phyloP scores from a whole-genome alignment of 1,140 invertebrate species.

The Temnothorax nylanderi region DNA sequence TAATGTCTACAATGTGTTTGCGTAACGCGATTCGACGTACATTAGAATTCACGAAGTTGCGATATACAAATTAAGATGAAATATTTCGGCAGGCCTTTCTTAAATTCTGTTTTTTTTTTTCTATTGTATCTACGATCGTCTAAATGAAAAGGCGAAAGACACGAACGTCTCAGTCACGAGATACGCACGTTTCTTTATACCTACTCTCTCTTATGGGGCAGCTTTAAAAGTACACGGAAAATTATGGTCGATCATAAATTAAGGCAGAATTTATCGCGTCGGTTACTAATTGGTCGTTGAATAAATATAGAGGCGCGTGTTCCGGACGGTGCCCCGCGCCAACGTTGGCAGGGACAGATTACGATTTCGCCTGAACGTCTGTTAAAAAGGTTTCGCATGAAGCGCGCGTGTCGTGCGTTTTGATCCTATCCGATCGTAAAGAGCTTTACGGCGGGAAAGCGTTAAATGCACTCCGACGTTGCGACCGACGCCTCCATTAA shows the following conservation, averaged over 20 bases:
- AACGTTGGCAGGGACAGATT: constrained; percentile 63
- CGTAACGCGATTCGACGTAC: not conserved
- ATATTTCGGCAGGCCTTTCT: not conserved
- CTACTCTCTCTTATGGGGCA: not conserved
- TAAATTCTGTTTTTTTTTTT: not conserved
- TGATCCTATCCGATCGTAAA: constrained; percentile 61
- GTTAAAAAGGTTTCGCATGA: constrained; percentile 34
- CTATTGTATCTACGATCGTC: not conserved
- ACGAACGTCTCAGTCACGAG: not conserved
- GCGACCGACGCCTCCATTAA: constrained; percentile 41
- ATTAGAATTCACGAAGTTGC: not conserved
- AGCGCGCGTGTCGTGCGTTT: constrained; percentile 47
- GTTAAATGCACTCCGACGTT: constrained; percentile 52
- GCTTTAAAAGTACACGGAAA: constrained; percentile 53
- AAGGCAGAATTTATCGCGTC: constrained; percentile 66
- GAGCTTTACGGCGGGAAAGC: constrained; percentile 27
- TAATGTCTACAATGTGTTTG: not conserved
- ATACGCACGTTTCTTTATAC: not conserved
- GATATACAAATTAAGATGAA: constrained; percentile 1
- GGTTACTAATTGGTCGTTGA: constrained; percentile 73
- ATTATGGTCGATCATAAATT: constrained; percentile 71
- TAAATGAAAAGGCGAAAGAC: not conserved
- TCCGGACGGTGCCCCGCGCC: constrained; percentile 26
- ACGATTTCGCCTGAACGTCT: constrained; percentile 57
- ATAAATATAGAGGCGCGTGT: constrained; percentile 75